Percentiles rank a stretch among this genome's conserved stretches.
phyloP scores from a whole-genome alignment of 2,797 vertebrate species.

The Martes flavigula region DNA sequence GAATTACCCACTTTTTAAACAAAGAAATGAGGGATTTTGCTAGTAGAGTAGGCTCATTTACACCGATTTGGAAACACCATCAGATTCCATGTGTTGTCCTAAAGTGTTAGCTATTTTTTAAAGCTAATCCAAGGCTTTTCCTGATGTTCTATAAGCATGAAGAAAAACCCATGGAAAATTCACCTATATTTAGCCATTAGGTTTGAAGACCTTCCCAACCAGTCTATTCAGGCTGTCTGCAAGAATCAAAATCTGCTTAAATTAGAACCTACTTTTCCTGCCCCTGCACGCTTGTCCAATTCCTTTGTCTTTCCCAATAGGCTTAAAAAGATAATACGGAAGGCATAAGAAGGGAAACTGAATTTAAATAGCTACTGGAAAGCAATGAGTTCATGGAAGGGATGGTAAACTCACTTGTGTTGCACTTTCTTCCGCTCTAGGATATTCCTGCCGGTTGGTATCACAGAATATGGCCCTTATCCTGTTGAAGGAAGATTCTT shows the following conservation, averaged over 20 bases:
- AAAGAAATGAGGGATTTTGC: background rate
- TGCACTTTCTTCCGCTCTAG: slow-evolving; percentile 81
- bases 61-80: background rate
- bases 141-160: background rate
- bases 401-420: background rate
- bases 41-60: background rate
- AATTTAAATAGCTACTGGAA: background rate
- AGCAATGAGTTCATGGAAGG: background rate
- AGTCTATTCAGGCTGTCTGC: background rate
- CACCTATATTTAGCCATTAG: background rate
- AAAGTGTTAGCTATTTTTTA: slow-evolving; percentile 51
- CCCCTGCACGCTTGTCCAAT: background rate
- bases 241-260: background rate
- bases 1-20: background rate
- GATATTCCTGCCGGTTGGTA: slow-evolving; percentile 96
- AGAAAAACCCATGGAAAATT: background rate
- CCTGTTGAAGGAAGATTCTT: slow-evolving; percentile 96
- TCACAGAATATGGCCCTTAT: slow-evolving; percentile 98
- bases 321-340: background rate
- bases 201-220: background rate
- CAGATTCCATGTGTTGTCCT: background rate
- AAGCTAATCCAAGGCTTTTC: background rate
- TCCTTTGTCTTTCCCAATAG: background rate
- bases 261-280: background rate
- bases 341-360: background rate